phyloP scores from a whole-genome alignment of 35 echinoderm and acorn worm species.

The Strongylocentrotus purpuratus region DNA sequence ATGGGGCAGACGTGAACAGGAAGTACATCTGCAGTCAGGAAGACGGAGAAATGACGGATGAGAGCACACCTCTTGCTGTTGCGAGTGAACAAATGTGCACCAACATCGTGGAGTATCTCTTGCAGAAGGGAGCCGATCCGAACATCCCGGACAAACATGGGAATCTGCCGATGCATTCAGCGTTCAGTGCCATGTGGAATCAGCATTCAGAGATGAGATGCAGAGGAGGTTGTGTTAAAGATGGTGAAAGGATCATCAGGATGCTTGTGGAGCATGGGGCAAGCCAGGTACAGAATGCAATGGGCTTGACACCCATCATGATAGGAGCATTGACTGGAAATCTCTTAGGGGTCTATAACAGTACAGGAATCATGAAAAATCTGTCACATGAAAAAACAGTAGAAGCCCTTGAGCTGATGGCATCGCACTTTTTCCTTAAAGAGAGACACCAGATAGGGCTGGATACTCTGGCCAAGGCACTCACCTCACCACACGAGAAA shows the following conservation, averaged over 20 bases:
- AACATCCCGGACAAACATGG: conserved; percentile 10
- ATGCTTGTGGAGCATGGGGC: conserved; percentile 6
- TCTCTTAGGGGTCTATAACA: background rate
- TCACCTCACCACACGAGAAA: background rate
- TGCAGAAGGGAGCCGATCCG: conserved; percentile 32
- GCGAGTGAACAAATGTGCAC: conserved; percentile 26
- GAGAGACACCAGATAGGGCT: background rate
- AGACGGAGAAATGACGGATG: background rate
- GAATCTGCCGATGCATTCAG: conserved; percentile 27
- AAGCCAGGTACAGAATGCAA: background rate
- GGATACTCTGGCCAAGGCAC: background rate
- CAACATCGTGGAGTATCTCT: conserved; percentile 17
- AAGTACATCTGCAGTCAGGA: background rate
- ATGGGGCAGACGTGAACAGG: conserved; percentile 35
- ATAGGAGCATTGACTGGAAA: conserved; percentile 28
- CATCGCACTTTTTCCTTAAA: background rate
- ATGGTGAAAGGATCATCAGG: background rate
- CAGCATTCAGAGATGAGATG: conserved; percentile 17
- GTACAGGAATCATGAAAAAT: background rate
- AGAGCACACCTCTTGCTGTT: background rate
- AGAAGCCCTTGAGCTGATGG: conserved; percentile 39
- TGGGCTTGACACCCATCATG: conserved; percentile 21
- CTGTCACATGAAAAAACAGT: background rate
- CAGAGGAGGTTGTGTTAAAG: conserved; percentile 5
- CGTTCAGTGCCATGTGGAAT: background rate